Evolutionary conservation across 2,113 vertebrate species (phyloP).

Genomic region (Gila orcuttii): DNA sequence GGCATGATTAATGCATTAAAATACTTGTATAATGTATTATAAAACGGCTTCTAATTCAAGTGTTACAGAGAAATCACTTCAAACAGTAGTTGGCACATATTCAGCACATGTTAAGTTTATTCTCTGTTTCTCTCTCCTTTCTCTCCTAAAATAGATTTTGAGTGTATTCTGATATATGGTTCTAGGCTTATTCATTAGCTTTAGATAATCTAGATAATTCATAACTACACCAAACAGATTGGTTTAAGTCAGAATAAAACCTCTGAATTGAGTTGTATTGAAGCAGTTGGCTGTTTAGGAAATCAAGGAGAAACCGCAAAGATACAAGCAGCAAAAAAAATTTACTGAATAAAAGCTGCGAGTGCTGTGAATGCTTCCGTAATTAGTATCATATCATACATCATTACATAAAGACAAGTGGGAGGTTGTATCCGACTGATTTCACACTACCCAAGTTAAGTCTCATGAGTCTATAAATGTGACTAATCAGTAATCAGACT

Average conservation of each 20-base stretch:
- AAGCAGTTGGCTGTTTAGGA: background rate
- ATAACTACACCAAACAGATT: slow-evolving; percentile 6
- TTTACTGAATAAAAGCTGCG: background rate
- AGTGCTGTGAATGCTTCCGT: background rate
- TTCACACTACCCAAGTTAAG: slow-evolving; percentile 18
- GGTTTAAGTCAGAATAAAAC: background rate
- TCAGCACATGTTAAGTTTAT: too few relatives aligned
- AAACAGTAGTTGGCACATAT: too few relatives aligned
- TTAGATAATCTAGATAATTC: slow-evolving; percentile 13
- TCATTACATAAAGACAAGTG: slow-evolving; percentile 2
- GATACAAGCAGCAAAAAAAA: background rate
- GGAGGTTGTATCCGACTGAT: background rate
- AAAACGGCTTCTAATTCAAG: too few relatives aligned
- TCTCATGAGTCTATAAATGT: background rate
- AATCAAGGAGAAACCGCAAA: slow-evolving; percentile 17
- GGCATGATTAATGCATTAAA: too few relatives aligned
- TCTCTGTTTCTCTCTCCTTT: too few relatives aligned
- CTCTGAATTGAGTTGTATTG: background rate
- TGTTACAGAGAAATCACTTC: too few relatives aligned
- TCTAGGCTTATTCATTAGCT: background rate
- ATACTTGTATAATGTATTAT: too few relatives aligned
- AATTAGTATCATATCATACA: background rate
- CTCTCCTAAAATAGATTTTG: background rate
- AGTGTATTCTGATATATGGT: background rate
- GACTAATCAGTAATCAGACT: slow-evolving; percentile 38